Percentiles rank a stretch among this genome's conserved stretches.
These are phyloP conservation scores for Odontesthes bonariensis DNA, from an alignment of 2,113 vertebrate species.

Conservation along the genomic window DNA sequence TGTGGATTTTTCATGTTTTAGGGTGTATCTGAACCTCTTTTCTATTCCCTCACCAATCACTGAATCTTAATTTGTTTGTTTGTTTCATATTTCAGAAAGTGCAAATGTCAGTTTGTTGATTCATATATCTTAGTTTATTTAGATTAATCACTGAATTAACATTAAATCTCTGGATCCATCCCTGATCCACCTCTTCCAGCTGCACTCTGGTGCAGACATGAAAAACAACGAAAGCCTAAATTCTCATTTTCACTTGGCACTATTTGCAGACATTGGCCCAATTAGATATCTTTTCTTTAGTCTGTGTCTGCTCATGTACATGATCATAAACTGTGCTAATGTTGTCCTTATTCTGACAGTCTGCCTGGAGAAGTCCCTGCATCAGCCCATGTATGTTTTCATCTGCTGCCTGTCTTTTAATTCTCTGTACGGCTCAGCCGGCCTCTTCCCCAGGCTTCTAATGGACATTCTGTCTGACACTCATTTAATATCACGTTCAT, in stretches of 20 bases:
- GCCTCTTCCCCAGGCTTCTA: constrained; percentile 51
- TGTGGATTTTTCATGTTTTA: neutral
- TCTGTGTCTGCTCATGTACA: constrained; percentile 37
- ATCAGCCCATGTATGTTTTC: constrained; percentile 53
- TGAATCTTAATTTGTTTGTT: neutral
- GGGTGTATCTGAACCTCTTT: neutral
- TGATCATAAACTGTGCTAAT: constrained; percentile 30
- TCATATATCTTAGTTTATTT: too few relatives aligned
- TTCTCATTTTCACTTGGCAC: constrained; percentile 27
- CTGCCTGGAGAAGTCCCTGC: constrained; percentile 36
- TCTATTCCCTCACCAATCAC: neutral
- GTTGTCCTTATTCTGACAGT: constrained; percentile 22
- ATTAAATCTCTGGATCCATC: neutral
- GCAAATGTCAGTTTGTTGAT: too few relatives aligned
- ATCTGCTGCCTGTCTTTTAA: constrained; percentile 47
- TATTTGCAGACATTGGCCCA: constrained; percentile 14
- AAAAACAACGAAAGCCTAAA: constrained; percentile 14
- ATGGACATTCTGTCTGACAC: constrained; percentile 37
- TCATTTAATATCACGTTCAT: constrained; percentile 22
- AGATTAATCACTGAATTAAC: neutral
- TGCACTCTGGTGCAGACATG: constrained; percentile 18
- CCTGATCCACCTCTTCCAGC: neutral
- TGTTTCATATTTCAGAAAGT: too few relatives aligned
- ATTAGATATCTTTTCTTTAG: constrained; percentile 30
- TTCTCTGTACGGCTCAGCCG: constrained; percentile 43